Conservation (phyloP, 1,140 invertebrate genomes). For the Scaptomyza pallida region DNA sequence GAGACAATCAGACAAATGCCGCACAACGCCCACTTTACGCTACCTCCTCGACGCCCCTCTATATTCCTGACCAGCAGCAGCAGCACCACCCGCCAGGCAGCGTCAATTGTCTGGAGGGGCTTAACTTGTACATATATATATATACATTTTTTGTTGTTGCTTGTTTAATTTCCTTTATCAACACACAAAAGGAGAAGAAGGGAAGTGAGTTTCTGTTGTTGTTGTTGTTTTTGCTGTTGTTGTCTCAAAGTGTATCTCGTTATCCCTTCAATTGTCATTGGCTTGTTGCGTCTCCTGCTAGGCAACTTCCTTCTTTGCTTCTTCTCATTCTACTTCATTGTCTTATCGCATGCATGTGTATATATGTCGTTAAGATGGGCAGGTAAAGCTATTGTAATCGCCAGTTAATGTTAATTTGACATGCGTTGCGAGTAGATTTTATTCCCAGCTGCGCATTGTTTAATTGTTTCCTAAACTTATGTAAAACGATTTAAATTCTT, state of each 20-base stretch:
- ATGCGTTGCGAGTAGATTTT: slow-evolving; percentile 22
- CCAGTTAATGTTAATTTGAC: slow-evolving; percentile 66
- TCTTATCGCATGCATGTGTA: slow-evolving; percentile 33
- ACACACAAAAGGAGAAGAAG: no score
- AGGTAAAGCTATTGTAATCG: slow-evolving; percentile 64
- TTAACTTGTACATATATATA: slow-evolving; percentile 67
- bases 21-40: slow-evolving; percentile 11
- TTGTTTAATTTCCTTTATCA: slow-evolving; percentile 78
- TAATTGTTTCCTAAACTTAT: no score
- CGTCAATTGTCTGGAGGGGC: slow-evolving; percentile 75
- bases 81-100: slow-evolving; percentile 16
- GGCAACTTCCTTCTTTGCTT: not conserved
- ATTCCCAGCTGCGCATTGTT: slow-evolving; percentile 3
- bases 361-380: slow-evolving; percentile 7
- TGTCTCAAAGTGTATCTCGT: slow-evolving; percentile 47
- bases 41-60: not conserved
- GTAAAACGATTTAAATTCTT: no score
- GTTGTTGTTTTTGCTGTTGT: slow-evolving; percentile 20
- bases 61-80: slow-evolving; percentile 32
- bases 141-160: slow-evolving; percentile 48
- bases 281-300: slow-evolving; percentile 64
- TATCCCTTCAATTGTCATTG: slow-evolving; percentile 76
- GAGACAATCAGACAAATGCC: slow-evolving; percentile 80
- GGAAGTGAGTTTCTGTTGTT: slow-evolving; percentile 24
- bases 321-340: slow-evolving; percentile 27